These are phyloP conservation scores for Achatina immaculata DNA, from an alignment of 1,140 invertebrate genomes.

Conservation along the genomic window DNA sequence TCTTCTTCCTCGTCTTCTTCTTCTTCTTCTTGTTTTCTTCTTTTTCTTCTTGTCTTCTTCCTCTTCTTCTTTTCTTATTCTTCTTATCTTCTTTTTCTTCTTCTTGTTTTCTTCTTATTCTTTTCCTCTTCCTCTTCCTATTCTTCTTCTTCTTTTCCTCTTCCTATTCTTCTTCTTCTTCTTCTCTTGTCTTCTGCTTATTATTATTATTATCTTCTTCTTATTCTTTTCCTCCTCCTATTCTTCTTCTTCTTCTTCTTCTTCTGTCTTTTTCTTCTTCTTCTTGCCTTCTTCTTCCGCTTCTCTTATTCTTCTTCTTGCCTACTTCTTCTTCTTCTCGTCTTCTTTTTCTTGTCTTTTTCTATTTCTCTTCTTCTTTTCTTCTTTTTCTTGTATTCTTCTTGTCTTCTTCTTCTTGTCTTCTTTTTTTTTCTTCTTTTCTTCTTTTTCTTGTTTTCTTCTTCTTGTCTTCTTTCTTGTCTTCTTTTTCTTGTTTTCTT, in stretches of 20 bases:
- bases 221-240: background rate
- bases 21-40: too few species aligned
- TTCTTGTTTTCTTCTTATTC: too few species aligned
- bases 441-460: background rate
- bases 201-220: background rate
- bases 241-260: background rate
- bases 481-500: background rate
- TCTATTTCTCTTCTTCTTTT: background rate
- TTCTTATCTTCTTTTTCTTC: too few species aligned
- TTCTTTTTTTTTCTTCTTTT: too few species aligned
- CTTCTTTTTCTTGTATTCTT: background rate
- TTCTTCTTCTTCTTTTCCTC: background rate
- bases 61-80: too few species aligned
- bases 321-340: background rate
- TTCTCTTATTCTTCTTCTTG: background rate
- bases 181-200: background rate
- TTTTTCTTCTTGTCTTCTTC: too few species aligned
- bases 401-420: too few species aligned
- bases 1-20: too few species aligned
- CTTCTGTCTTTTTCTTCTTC: background rate
- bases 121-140: background rate
- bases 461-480: background rate
- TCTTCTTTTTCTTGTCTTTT: background rate
- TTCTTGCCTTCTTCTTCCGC: background rate
- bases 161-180: slow-evolving; percentile 15